Evolutionary conservation across 2,113 vertebrate species (phyloP).

Genomic region (Macrotis lagotis): DNA sequence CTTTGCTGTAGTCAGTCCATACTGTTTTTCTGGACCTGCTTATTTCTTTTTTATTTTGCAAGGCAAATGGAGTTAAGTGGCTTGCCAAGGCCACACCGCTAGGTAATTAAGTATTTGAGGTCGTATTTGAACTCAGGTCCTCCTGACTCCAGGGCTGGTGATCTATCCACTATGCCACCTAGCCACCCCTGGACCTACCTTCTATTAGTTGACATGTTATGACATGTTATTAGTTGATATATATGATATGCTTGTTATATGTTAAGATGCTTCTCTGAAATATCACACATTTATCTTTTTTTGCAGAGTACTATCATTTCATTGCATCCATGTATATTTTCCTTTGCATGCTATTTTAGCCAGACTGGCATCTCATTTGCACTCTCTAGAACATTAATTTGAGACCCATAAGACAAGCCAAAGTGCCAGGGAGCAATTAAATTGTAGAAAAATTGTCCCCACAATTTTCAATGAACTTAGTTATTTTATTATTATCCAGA

Average conservation of each 20-base stretch:
- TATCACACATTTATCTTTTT: not conserved
- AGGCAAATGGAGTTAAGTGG: too few species aligned
- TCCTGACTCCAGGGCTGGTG: too few species aligned
- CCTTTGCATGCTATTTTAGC: not conserved
- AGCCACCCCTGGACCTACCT: too few species aligned
- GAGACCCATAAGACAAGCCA: not conserved
- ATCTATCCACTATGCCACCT: too few species aligned
- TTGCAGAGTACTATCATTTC: not conserved
- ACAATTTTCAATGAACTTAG: not conserved
- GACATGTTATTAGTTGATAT: too few species aligned
- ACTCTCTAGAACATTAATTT: not conserved
- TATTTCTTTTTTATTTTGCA: too few species aligned
- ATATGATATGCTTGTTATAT: too few species aligned
- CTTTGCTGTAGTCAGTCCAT: not conserved
- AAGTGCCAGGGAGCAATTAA: not conserved
- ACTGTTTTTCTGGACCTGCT: too few species aligned
- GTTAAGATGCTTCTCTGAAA: not conserved
- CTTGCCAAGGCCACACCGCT: too few species aligned
- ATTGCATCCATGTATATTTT: not conserved
- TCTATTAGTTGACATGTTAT: too few species aligned
- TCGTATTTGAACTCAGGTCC: too few species aligned
- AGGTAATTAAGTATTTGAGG: too few species aligned
- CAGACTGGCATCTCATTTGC: not conserved
- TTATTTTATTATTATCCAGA: not conserved
- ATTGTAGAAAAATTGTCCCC: not conserved